Evolutionary conservation across 2,113 vertebrate species (phyloP).

Genomic region (Paralichthys olivaceus): DNA sequence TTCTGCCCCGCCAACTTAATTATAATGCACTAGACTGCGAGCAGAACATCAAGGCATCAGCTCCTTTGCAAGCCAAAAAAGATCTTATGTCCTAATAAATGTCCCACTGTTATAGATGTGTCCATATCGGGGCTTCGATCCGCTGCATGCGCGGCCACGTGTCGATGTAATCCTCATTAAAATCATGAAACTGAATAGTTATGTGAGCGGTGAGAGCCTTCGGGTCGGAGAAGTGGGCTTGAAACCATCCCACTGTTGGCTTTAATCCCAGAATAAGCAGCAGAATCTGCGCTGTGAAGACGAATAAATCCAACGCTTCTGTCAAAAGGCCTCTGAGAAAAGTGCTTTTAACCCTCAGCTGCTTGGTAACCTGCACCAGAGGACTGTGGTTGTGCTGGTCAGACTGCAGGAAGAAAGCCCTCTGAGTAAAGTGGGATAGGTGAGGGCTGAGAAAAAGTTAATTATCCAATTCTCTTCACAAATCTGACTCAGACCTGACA

Average conservation of each 20-base stretch:
- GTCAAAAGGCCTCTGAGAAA: constrained; percentile 16
- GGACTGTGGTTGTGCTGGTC: neutral
- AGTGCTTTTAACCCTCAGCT: constrained; percentile 22
- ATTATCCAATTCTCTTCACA: constrained; percentile 16
- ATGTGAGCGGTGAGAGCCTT: constrained; percentile 2
- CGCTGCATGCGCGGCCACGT: neutral
- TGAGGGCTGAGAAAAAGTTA: neutral
- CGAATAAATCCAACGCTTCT: constrained; percentile 22
- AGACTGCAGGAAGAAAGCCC: neutral
- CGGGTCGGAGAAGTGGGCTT: constrained; percentile 35
- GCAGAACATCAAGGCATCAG: constrained; percentile 60
- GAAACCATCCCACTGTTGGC: constrained; percentile 23
- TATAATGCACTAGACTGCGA: constrained; percentile 39
- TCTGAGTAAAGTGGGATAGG: constrained; percentile 7
- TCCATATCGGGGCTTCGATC: neutral
- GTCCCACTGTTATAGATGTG: constrained; percentile 26
- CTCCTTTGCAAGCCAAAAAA: constrained; percentile 67
- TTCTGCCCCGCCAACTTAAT: constrained; percentile 63
- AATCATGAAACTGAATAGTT: constrained; percentile 21
- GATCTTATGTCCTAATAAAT: constrained; percentile 61
- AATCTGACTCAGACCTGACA: constrained; percentile 6
- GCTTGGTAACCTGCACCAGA: constrained; percentile 19
- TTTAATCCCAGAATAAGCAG: constrained; percentile 33
- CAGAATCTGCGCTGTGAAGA: constrained; percentile 1
- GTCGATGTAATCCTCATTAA: constrained; percentile 27